Base-by-base conservation (phyloP, 1,140 invertebrate species). In the Thrips palmi region DNA sequence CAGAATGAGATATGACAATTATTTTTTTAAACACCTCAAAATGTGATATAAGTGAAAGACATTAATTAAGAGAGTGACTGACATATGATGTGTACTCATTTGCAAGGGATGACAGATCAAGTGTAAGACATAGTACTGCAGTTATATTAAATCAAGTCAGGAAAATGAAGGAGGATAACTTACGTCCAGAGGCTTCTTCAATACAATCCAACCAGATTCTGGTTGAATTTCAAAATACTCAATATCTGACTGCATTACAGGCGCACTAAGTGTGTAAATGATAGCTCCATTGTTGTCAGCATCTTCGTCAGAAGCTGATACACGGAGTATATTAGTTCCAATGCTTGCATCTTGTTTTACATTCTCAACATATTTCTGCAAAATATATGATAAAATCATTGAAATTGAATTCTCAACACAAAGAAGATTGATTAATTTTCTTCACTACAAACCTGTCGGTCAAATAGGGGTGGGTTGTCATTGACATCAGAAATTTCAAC, bases 401-500 rank as follows among this genome's bases (percentile, higher is more conserved):
- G 2, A 22, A 14, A 12, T 14, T 24, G 27, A 22, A 22, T 22
- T 22, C 25, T 3, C 4, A 33, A 2, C 12, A 36, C 20, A 33
- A 38, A 33, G 31, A 21, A 29, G 4, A 33, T 23, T 35, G 15
- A 39, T 23, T 24, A 17, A 35, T 27, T 11, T 39, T 37, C 33
- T 14, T 14, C 25, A 24, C 15, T 34, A 33, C 54, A 58, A 67
- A 87, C 86, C 71, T 92, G 86, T 64, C 88, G 68, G 62, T 92
- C 87, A 59, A 93, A 93, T 17, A 93, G 59, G 2, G 87, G 88
- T 11, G 86, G 85, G 59, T 91, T 92, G 49, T 85, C 88, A 51
- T 94, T 93, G 1, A 89, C 83, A 56, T 93, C 88, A 1, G 86
- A 88, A 22, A 94, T 92, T 65, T 94, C 88, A 23, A 94, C 88